A percentile compares a stretch with the other conserved stretches of the same genome.
Conservation (phyloP, 2,888 invertebrate genomes). For the Cheilosia urbana region DNA sequence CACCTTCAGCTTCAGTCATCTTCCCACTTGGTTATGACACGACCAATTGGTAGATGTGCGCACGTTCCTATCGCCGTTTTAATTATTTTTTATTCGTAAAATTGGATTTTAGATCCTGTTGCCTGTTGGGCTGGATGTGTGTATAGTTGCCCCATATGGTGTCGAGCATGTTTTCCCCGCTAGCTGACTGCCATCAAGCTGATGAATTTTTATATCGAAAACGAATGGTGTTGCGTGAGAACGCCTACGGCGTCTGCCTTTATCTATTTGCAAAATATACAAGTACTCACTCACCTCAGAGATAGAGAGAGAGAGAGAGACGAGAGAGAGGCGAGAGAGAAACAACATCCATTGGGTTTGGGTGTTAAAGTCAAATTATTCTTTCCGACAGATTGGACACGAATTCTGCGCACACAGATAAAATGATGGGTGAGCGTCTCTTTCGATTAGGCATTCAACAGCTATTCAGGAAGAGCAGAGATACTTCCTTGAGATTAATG, state of each 20-base stretch:
- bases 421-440: constrained; percentile 4
- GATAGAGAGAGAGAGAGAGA: neutral
- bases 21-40: constrained; percentile 59
- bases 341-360: constrained; percentile 31
- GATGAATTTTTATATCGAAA: constrained; percentile 34
- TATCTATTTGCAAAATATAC: constrained; percentile 20
- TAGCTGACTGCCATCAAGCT: constrained; percentile 6
- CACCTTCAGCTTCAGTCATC: constrained; percentile 72
- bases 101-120: constrained; percentile 50
- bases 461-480: constrained; percentile 26
- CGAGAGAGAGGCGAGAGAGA: neutral
- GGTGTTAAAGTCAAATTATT: constrained; percentile 53
- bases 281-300: neutral
- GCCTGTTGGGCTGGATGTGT: neutral
- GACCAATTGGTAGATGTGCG: constrained; percentile 57
- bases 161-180: neutral
- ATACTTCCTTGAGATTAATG: constrained; percentile 54
- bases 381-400: constrained; percentile 30
- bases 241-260: constrained; percentile 35
- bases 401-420: neutral
- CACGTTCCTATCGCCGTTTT: constrained; percentile 42
- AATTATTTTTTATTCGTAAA: constrained; percentile 59
- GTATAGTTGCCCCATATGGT: neutral
- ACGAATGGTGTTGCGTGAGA: constrained; percentile 25
- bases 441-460: constrained; percentile 30